Evolutionary conservation across 2,113 vertebrate species (phyloP).

Genomic region (Excalfactoria chinensis): DNA sequence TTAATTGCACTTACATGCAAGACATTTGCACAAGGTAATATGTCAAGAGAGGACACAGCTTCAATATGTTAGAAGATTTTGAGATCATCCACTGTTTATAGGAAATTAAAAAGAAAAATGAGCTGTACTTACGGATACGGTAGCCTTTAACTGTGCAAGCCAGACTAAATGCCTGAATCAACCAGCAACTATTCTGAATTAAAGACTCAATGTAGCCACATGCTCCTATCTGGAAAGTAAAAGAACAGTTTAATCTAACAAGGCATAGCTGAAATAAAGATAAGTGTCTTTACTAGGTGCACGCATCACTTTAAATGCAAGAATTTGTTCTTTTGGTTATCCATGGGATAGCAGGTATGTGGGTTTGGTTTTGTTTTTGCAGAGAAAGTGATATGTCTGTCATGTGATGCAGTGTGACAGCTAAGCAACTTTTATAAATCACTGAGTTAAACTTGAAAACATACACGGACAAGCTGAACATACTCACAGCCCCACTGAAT

Average conservation of each 20-base stretch:
- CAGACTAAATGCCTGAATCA: constrained; percentile 94
- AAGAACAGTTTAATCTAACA: background rate
- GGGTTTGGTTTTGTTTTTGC: background rate
- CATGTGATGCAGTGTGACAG: background rate
- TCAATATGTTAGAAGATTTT: background rate
- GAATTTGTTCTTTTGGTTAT: background rate
- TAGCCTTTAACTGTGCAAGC: constrained; percentile 97
- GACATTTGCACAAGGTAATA: background rate
- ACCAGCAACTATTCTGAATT: constrained; percentile 90
- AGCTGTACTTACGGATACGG: constrained; percentile 77
- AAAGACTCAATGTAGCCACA: constrained; percentile 93
- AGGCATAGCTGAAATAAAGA: background rate
- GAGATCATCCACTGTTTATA: background rate
- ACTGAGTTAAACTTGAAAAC: constrained; percentile 11
- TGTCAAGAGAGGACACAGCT: background rate
- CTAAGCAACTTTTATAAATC: constrained; percentile 3
- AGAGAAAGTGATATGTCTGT: background rate
- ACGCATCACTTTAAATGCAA: background rate
- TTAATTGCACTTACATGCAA: background rate
- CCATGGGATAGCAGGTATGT: background rate
- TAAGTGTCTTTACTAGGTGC: background rate
- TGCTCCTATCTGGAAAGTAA: constrained; percentile 89
- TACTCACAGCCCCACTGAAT: background rate
- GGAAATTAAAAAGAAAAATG: background rate
- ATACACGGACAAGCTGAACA: background rate